phyloP scores from a whole-genome alignment of 2,113 vertebrate species.

The Pedionomus torquatus region DNA sequence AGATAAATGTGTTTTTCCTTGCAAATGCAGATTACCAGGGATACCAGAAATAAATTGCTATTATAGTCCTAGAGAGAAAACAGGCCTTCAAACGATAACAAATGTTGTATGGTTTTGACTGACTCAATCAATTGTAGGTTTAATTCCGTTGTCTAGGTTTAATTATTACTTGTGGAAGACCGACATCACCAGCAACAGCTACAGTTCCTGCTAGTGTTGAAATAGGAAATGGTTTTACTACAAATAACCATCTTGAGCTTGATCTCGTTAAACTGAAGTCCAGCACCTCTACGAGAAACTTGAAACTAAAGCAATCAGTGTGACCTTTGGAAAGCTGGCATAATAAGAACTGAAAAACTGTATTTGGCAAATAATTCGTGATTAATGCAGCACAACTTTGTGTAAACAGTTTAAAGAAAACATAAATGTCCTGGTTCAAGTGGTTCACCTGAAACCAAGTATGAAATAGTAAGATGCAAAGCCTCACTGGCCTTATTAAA shows the following conservation, averaged over 20 bases:
- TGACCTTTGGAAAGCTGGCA: not conserved
- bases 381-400: not conserved
- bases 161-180: not conserved
- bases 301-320: not conserved
- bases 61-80: not conserved
- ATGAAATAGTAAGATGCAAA: not conserved
- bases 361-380: not conserved
- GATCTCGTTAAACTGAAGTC: not conserved
- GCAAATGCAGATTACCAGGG: not conserved
- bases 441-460: not conserved
- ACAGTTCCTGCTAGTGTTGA: not conserved
- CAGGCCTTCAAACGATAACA: not conserved
- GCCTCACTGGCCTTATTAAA: not conserved
- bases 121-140: not conserved
- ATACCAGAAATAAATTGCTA: not conserved
- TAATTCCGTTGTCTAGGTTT: slow-evolving; percentile 3
- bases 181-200: not conserved
- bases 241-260: not conserved
- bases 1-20: not conserved
- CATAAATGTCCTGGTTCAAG: not conserved
- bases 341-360: not conserved
- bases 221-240: not conserved
- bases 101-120: not conserved
- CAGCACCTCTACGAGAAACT: not conserved
- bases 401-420: not conserved